Percentiles rank a stretch among this genome's conserved stretches.
phyloP scores from a whole-genome alignment of 2,113 vertebrate species.

The Uropsilus gracilis region DNA sequence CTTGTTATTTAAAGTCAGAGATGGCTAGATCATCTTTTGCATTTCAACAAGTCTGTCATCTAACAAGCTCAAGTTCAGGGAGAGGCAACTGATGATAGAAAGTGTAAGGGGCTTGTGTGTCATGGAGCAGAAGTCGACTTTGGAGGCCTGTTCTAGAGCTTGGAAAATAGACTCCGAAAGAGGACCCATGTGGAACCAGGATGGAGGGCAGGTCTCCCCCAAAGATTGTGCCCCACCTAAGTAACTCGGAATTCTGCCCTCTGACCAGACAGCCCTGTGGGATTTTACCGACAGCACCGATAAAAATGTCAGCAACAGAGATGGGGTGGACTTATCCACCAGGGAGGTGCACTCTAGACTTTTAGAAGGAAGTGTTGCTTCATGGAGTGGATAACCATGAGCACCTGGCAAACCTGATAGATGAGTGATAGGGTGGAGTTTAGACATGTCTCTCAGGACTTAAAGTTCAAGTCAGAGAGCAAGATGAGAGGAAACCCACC shows the following conservation, averaged over 20 bases:
- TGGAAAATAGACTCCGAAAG: background rate
- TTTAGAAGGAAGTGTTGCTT: background rate
- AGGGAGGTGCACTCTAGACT: background rate
- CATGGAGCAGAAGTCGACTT: background rate
- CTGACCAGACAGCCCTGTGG: background rate
- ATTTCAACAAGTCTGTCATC: constrained; percentile 66
- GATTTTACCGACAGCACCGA: background rate
- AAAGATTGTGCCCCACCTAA: background rate
- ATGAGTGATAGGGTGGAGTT: background rate
- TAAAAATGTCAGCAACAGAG: background rate
- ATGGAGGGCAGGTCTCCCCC: background rate
- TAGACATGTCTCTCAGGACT: background rate
- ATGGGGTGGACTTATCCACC: background rate
- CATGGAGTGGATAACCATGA: background rate
- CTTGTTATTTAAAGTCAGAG: constrained; percentile 66
- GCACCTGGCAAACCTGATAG: background rate
- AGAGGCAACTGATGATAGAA: constrained; percentile 1
- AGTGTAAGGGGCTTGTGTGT: background rate
- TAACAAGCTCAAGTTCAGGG: constrained; percentile 28
- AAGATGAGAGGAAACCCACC: background rate
- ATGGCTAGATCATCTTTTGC: constrained; percentile 46
- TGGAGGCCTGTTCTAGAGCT: background rate
- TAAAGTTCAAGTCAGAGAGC: background rate
- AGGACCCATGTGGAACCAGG: background rate
- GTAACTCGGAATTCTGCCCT: background rate